Evolutionary conservation across 2,797 vertebrate species (phyloP).

Genomic region (Tarsius wallacei): DNA sequence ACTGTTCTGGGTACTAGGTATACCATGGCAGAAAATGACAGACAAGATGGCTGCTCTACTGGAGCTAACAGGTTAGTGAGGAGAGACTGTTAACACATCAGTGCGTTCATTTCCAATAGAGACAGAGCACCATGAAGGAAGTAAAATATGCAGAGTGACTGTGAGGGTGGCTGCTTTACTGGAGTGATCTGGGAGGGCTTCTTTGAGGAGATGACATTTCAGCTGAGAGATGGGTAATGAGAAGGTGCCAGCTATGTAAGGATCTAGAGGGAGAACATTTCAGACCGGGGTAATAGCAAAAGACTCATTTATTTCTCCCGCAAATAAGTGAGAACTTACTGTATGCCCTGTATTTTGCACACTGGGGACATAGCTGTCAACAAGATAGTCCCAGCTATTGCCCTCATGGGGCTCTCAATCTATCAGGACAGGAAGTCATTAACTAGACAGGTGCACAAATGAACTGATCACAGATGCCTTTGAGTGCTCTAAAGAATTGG

Average conservation of each 20-base stretch:
- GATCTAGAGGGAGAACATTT: not conserved
- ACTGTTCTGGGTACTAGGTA: not conserved
- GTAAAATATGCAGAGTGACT: accelerated
- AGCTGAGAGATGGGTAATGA: not conserved
- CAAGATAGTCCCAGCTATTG: not conserved
- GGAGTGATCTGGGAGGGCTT: not conserved
- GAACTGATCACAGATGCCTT: too few species aligned
- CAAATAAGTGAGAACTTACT: not conserved
- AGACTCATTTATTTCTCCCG: not conserved
- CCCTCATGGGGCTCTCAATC: accelerated
- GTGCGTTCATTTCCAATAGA: not conserved
- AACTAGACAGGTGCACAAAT: not conserved
- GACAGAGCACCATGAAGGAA: not conserved
- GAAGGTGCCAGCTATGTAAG: not conserved
- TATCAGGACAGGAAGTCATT: not conserved
- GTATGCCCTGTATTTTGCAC: too few species aligned
- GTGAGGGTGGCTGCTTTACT: not conserved
- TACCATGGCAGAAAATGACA: not conserved
- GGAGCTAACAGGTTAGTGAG: not conserved
- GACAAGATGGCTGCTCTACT: not conserved
- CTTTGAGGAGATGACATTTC: not conserved
- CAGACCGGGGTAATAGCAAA: not conserved
- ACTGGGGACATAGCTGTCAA: not conserved
- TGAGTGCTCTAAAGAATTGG: not conserved
- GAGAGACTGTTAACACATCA: not conserved